Evolutionary conservation across 2,797 vertebrate genomes (phyloP).

Genomic region (Gorsachius magnificus): DNA sequence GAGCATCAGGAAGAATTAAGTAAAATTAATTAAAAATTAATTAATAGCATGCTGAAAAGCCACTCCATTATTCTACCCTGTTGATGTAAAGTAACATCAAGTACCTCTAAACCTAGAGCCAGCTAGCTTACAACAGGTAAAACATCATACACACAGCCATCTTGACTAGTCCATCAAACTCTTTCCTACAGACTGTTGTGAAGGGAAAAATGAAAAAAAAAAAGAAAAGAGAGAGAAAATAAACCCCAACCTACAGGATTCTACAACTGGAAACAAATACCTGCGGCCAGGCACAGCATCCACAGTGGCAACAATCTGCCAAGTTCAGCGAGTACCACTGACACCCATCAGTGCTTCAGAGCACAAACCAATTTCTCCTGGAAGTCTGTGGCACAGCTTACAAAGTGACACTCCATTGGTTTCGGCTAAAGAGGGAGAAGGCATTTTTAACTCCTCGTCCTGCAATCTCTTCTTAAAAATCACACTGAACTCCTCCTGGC

Average conservation of each 20-base stretch:
- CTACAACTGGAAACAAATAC: background rate
- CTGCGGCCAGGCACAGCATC: background rate
- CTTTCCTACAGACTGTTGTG: background rate
- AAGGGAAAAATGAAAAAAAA: too few species aligned
- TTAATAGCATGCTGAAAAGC: background rate
- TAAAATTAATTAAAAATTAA: background rate
- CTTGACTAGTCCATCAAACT: background rate
- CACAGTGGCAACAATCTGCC: background rate
- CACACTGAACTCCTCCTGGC: background rate
- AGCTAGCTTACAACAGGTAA: background rate
- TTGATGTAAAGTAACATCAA: background rate
- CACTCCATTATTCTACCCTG: background rate
- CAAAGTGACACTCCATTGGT: background rate
- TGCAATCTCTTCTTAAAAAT: background rate
- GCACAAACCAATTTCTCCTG: background rate
- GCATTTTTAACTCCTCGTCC: background rate
- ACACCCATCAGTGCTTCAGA: background rate
- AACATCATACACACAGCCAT: background rate
- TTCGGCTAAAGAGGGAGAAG: background rate
- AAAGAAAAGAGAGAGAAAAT: rapidly evolving
- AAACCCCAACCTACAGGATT: background rate
- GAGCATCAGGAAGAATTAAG: background rate
- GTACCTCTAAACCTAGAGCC: background rate
- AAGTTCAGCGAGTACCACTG: background rate
- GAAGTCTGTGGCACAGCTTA: background rate